Evolutionary conservation across 2,888 invertebrate species (phyloP).

Genomic region (Eulithis prunata): DNA sequence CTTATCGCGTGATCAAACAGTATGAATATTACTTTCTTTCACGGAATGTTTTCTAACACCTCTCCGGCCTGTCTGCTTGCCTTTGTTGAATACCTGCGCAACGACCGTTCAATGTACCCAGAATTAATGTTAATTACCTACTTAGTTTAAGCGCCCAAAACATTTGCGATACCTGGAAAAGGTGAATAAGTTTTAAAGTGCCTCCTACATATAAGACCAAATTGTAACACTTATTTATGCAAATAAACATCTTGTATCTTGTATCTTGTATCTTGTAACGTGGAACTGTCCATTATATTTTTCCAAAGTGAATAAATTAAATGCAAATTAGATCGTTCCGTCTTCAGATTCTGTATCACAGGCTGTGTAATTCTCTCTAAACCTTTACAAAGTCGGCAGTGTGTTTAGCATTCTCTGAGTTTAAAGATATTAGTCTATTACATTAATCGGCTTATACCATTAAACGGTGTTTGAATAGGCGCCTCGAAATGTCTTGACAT

Average conservation of each 20-base stretch:
- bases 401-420: conserved; percentile 17
- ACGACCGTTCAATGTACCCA: too few species aligned
- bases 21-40: conserved; percentile 38
- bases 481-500: conserved; percentile 11
- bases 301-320: conserved; percentile 43
- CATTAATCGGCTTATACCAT: conserved; percentile 25
- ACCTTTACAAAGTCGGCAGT: conserved; percentile 19
- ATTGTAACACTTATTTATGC: too few species aligned
- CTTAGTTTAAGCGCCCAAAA: too few species aligned
- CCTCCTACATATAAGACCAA: too few species aligned
- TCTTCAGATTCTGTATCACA: conserved; percentile 34
- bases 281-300: conserved; percentile 20
- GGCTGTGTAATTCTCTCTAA: too few species aligned
- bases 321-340: conserved; percentile 45
- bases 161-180: too few species aligned
- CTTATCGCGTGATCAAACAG: conserved; percentile 36
- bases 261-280: too few species aligned
- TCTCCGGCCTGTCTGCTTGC: conserved; percentile 32
- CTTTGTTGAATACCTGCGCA: conserved; percentile 31
- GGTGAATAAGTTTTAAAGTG: too few species aligned
- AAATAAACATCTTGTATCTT: too few species aligned
- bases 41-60: conserved; percentile 36
- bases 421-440: conserved; percentile 23
- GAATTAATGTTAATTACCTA: too few species aligned
- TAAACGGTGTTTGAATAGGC: conserved; percentile 32